These are phyloP conservation scores for Phataginus tetradactyla DNA, from an alignment of 2,797 vertebrate species.

Conservation along the genomic window DNA sequence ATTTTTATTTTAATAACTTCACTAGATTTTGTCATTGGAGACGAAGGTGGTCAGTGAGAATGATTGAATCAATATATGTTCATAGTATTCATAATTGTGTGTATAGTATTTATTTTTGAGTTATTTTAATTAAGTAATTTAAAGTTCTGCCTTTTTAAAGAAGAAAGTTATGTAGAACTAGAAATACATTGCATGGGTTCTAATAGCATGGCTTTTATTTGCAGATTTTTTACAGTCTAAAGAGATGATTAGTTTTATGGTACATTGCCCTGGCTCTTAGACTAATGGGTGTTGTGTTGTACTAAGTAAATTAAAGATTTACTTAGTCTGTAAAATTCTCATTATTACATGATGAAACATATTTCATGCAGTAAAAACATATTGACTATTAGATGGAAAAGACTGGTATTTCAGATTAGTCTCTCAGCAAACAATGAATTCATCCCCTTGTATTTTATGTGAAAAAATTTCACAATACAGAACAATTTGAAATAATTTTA, in stretches of 20 bases:
- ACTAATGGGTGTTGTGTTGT: background rate
- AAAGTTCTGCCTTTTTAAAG: background rate
- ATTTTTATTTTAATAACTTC: constrained; percentile 70
- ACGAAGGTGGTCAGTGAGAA: constrained; percentile 44
- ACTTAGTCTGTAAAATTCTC: background rate
- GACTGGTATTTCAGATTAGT: background rate
- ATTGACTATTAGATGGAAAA: background rate
- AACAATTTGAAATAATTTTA: background rate
- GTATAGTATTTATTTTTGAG: background rate
- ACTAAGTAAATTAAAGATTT: background rate
- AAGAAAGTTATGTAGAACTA: background rate
- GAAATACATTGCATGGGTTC: background rate
- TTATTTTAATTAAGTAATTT: background rate
- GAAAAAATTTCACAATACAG: constrained; percentile 11
- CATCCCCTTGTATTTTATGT: background rate
- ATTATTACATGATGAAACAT: background rate
- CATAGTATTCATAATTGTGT: background rate
- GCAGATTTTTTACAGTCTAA: background rate
- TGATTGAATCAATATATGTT: constrained; percentile 1
- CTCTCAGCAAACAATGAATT: constrained; percentile 6
- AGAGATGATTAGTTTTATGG: constrained; percentile 26
- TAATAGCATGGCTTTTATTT: constrained; percentile 8
- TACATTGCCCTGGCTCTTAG: background rate
- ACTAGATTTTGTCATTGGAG: constrained; percentile 48
- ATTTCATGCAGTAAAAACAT: constrained; percentile 11